Conservation (phyloP, 2,113 vertebrate species). For the Rhinopomastus cyanomelas region DNA sequence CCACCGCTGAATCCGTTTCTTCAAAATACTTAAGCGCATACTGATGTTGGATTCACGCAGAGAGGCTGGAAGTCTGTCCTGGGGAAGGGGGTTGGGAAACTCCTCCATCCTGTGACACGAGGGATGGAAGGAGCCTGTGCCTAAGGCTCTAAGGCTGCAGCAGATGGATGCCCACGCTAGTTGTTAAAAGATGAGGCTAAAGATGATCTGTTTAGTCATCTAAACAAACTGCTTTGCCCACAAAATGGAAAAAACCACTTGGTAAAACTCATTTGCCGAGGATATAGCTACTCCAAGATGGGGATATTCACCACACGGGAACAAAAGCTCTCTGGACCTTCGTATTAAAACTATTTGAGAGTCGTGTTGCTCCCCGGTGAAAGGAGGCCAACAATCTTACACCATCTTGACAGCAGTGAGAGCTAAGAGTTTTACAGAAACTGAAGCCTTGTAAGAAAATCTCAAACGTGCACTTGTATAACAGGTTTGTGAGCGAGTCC, state of each 20-base stretch:
- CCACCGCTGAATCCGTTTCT: constrained; percentile 26
- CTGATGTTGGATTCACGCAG: neutral
- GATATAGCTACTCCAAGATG: neutral
- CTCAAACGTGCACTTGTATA: constrained; percentile 56
- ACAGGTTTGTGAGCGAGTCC: constrained; percentile 54
- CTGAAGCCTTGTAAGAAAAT: constrained; percentile 55
- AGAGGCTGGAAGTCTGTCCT: neutral
- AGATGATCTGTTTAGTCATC: neutral
- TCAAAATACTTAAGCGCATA: constrained; percentile 4
- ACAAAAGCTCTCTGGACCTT: neutral
- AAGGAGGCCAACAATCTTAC: neutral
- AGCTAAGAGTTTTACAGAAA: constrained; percentile 38
- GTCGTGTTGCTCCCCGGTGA: neutral
- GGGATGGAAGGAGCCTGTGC: neutral
- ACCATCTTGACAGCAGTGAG: neutral
- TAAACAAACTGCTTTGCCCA: neutral
- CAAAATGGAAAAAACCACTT: neutral
- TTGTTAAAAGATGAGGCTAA: neutral
- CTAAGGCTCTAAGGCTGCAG: neutral
- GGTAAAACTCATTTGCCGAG: neutral
- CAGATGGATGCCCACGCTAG: neutral
- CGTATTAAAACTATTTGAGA: neutral
- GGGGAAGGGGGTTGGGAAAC: neutral
- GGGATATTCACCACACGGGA: neutral
- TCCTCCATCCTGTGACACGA: neutral